These are phyloP conservation scores for Ia io DNA, from an alignment of 2,113 vertebrate species.

Conservation along the genomic window DNA sequence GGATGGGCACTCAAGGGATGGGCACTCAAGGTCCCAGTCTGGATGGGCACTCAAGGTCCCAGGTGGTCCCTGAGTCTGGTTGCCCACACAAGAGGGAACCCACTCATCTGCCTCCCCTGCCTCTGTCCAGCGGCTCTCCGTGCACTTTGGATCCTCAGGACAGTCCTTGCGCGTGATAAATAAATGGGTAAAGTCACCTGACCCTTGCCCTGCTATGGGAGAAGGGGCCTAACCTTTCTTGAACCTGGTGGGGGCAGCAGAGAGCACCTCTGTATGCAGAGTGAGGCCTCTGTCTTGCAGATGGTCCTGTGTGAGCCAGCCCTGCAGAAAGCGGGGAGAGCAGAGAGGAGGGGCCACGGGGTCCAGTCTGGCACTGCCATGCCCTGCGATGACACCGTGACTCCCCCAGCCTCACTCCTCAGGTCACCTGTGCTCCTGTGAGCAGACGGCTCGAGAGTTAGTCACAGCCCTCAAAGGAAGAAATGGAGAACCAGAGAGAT, in stretches of 20 bases:
- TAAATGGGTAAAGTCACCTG: too few species aligned
- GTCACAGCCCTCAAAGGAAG: neutral
- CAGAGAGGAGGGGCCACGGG: rapidly evolving
- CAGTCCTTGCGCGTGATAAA: too few species aligned
- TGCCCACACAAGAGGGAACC: neutral
- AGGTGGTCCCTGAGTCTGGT: neutral
- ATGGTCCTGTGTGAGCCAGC: neutral
- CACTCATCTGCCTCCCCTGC: neutral
- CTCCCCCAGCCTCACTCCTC: neutral
- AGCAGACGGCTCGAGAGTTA: neutral
- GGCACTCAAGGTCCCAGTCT: neutral
- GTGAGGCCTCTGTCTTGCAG: neutral
- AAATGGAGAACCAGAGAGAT: neutral
- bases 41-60: neutral
- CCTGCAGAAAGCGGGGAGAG: too few species aligned
- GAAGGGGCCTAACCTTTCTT: too few species aligned
- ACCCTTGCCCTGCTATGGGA: too few species aligned
- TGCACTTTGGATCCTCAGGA: neutral
- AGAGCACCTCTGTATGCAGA: neutral
- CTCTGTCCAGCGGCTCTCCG: neutral
- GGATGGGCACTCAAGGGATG: neutral
- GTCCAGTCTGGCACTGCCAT: neutral
- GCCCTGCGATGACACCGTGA: rapidly evolving
- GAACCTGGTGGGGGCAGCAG: too few species aligned
- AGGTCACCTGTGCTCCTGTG: neutral